Conservation (phyloP, 2,888 invertebrate genomes). For the Cryptocephalus primarius region DNA sequence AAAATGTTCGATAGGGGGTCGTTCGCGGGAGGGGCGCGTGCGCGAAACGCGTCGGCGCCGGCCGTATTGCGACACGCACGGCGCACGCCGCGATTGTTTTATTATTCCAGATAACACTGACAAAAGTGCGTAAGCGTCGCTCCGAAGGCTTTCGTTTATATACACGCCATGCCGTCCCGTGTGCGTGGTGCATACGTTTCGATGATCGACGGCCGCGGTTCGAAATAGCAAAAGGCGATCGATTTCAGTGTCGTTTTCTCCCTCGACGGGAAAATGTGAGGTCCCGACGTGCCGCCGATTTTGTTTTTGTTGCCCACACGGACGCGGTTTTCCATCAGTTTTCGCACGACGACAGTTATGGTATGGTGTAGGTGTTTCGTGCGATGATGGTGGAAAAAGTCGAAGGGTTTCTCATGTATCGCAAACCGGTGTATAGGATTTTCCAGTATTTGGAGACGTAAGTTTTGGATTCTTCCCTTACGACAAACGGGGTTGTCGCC, state of each 20-base stretch:
- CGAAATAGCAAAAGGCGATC: no score
- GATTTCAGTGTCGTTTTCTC: neutral
- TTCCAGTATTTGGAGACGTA: conserved; percentile 77
- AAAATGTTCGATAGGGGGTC: neutral
- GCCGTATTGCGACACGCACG: neutral
- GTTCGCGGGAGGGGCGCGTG: neutral
- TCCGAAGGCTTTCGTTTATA: no score
- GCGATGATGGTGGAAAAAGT: conserved; percentile 61
- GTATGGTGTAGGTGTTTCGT: conserved; percentile 12
- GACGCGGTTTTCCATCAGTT: neutral
- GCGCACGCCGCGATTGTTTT: neutral
- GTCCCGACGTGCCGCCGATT: neutral
- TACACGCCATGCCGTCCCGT: no score
- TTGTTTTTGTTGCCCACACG: conserved; percentile 4
- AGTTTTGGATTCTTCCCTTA: conserved; percentile 39
- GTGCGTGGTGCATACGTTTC: no score
- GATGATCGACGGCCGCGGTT: no score
- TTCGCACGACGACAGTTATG: neutral
- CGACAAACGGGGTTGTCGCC: no score
- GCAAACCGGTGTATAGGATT: conserved; percentile 69
- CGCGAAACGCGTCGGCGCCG: neutral
- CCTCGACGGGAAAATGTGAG: neutral
- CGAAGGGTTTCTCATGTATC: conserved; percentile 68
- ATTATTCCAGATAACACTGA: neutral
- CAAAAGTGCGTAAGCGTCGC: neutral